Evolutionary conservation across 2,888 invertebrate species (phyloP).

Genomic region (Aphodius granarius): DNA sequence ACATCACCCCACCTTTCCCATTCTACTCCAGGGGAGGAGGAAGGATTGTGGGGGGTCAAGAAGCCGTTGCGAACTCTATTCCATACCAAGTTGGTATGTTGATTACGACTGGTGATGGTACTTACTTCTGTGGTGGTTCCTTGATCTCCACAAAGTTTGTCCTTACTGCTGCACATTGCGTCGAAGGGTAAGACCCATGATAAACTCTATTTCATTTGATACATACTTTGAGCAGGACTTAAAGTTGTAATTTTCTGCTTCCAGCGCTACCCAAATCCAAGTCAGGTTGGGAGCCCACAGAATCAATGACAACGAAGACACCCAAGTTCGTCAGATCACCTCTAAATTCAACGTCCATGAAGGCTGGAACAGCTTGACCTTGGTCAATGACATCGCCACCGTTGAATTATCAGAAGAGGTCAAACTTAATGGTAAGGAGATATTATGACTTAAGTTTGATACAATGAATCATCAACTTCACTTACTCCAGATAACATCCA

Average conservation of each 20-base stretch:
- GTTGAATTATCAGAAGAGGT: conserved; percentile 14
- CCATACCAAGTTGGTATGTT: conserved; percentile 34
- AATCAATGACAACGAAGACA: conserved; percentile 40
- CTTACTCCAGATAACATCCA: conserved; percentile 13
- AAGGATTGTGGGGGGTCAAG: conserved; percentile 37
- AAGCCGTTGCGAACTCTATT: conserved; percentile 34
- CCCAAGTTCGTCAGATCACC: conserved; percentile 34
- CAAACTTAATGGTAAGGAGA: conserved; percentile 1
- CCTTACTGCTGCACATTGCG: conserved; percentile 59
- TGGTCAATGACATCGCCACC: conserved; percentile 53
- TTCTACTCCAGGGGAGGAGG: not conserved
- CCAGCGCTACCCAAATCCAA: conserved; percentile 41
- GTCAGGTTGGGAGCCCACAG: conserved; percentile 43
- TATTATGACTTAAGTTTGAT: not conserved
- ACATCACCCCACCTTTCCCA: not conserved
- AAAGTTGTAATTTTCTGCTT: conserved; percentile 42
- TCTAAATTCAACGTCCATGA: conserved; percentile 28
- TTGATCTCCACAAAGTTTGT: conserved; percentile 56
- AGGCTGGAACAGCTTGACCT: conserved; percentile 33
- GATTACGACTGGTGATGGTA: conserved; percentile 32
- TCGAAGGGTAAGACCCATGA: conserved; percentile 17
- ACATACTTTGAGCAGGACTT: not conserved
- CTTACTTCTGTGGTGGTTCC: conserved; percentile 59
- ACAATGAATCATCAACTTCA: not conserved
- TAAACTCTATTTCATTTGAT: not conserved